These are phyloP conservation scores for Campopleginae sp. DNA, from an alignment of 2,888 invertebrate genomes.

Conservation along the genomic window DNA sequence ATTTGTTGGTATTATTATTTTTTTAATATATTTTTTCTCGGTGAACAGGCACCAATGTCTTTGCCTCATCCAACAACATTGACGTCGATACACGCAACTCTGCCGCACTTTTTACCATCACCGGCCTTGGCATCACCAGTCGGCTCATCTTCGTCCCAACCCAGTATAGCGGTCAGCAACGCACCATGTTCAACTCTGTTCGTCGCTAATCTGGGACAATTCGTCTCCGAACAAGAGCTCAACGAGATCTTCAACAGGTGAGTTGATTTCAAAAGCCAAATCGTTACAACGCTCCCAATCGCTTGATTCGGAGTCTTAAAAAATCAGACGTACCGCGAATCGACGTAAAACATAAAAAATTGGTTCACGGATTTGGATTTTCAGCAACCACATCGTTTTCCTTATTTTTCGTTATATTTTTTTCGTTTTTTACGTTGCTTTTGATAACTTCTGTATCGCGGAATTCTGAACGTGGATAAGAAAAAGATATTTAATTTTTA, in stretches of 20 bases:
- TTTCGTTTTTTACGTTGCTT: constrained; percentile 8
- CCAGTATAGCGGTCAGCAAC: constrained; percentile 89
- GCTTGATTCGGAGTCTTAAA: constrained; percentile 11
- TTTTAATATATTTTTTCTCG: constrained; percentile 65
- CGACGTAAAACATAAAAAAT: constrained; percentile 19
- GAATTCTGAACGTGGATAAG: not conserved
- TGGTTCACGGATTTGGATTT: constrained; percentile 22
- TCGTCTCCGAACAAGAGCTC: constrained; percentile 98
- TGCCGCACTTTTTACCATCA: constrained; percentile 95
- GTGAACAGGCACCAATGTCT: constrained; percentile 86
- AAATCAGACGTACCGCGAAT: constrained; percentile 12
- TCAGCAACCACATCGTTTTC: constrained; percentile 10
- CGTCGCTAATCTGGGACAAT: constrained; percentile 99
- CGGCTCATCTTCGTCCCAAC: constrained; percentile 90
- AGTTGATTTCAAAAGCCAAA: constrained; percentile 75
- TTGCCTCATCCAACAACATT: constrained; percentile 88
- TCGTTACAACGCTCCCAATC: not conserved
- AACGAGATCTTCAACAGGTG: constrained; percentile 99
- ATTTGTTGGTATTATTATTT: constrained; percentile 36
- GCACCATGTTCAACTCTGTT: constrained; percentile 98
- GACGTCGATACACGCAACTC: constrained; percentile 89
- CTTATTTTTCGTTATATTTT: constrained; percentile 26
- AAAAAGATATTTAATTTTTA: not conserved
- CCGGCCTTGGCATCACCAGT: constrained; percentile 96
- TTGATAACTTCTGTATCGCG: not conserved